phyloP scores from a whole-genome alignment of 2,797 vertebrate species.

The Myotis vivesi region DNA sequence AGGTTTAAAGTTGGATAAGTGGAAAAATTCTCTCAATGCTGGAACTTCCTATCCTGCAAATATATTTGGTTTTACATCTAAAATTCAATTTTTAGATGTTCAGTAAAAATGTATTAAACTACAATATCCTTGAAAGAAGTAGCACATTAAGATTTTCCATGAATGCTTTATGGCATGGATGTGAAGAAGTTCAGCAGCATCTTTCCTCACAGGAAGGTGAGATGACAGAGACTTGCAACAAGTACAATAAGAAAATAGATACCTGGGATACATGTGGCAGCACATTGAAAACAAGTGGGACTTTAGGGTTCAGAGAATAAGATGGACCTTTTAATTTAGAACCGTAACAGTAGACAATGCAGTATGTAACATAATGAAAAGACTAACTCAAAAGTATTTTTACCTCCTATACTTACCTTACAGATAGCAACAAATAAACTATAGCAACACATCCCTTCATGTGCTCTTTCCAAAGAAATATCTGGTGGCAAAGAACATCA shows the following conservation, averaged over 20 bases:
- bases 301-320: background rate
- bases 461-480: conserved; percentile 32
- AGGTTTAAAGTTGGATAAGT: background rate
- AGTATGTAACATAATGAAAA: background rate
- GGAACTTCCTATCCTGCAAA: background rate
- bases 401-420: conserved; percentile 47
- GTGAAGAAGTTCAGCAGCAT: background rate
- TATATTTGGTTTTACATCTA: background rate
- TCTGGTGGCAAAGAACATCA: conserved; percentile 48
- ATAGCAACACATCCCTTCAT: conserved; percentile 18
- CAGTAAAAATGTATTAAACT: background rate
- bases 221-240: background rate
- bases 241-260: background rate
- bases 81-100: background rate
- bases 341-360: background rate
- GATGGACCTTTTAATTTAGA: background rate
- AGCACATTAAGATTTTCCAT: background rate
- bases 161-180: background rate
- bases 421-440: conserved; percentile 57
- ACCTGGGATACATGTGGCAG: background rate
- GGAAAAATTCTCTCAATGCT: background rate
- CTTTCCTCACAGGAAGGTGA: background rate
- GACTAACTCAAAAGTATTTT: conserved; percentile 24
- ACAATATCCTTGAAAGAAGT: background rate
- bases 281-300: background rate